Conservation (phyloP, 2,113 vertebrate species). For the Taxidea taxus region DNA sequence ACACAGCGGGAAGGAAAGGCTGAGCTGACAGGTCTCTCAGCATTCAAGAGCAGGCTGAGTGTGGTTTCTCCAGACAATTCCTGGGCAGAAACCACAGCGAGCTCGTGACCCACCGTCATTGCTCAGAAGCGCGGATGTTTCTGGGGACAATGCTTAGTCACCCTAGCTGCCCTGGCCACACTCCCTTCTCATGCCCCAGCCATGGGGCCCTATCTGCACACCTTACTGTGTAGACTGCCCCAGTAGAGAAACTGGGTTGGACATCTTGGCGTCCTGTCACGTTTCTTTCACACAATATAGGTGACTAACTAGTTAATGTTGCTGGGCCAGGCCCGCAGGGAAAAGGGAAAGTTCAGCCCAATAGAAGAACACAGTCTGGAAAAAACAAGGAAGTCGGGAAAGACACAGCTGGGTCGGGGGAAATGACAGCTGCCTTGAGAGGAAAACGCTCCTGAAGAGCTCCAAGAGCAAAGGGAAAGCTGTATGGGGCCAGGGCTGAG, state of each 20-base stretch:
- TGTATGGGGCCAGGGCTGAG: rapidly evolving
- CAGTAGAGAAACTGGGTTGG: background rate
- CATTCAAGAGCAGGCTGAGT: background rate
- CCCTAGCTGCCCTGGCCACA: rapidly evolving
- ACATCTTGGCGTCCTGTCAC: background rate
- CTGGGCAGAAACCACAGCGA: background rate
- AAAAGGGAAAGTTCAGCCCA: background rate
- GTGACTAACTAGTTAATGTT: background rate
- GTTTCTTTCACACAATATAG: background rate
- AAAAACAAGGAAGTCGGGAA: background rate
- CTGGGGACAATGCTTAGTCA: background rate
- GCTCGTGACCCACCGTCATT: rapidly evolving
- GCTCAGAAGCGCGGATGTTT: background rate
- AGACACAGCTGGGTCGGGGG: background rate
- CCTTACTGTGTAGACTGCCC: background rate
- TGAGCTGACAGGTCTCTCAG: background rate
- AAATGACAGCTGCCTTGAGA: background rate
- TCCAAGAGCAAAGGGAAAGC: background rate
- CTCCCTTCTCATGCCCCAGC: rapidly evolving
- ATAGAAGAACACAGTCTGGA: background rate
- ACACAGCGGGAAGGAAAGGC: background rate
- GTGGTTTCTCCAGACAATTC: background rate
- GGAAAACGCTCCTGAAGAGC: background rate
- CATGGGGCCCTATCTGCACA: background rate
- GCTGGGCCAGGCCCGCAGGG: background rate